A percentile compares a stretch with the other conserved stretches of the same genome.
Conservation (phyloP, 2,797 vertebrate species). For the Limosa lapponica region DNA sequence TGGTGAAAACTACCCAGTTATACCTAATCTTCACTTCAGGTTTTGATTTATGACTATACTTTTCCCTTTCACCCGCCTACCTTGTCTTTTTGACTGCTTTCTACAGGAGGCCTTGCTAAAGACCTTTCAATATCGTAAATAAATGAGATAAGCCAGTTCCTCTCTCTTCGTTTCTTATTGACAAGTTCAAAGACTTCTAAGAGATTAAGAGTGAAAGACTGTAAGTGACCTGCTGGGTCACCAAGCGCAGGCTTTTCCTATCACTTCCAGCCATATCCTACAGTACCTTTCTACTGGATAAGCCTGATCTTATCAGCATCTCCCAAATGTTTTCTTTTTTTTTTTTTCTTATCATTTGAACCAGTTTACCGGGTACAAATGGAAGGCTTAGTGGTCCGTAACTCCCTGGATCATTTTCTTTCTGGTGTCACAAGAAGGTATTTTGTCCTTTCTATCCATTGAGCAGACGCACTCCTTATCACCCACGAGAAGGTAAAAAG, state of each 20-base stretch:
- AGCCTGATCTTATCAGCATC: constrained; percentile 56
- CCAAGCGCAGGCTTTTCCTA: constrained; percentile 29
- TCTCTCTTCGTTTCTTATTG: constrained; percentile 25
- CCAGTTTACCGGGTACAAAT: constrained; percentile 51
- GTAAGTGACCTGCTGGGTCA: constrained; percentile 62
- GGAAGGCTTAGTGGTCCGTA: constrained; percentile 27
- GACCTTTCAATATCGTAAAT: constrained; percentile 35
- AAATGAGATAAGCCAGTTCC: constrained; percentile 53
- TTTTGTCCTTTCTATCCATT: background rate
- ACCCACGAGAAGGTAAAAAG: background rate
- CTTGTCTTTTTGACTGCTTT: constrained; percentile 19
- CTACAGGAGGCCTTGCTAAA: background rate
- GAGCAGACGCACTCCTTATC: background rate
- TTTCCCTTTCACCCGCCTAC: background rate
- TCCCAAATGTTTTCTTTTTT: constrained; percentile 42
- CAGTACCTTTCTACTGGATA: constrained; percentile 56
- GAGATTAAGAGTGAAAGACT: constrained; percentile 56
- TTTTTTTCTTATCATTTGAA: constrained; percentile 41
- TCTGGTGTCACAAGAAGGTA: background rate
- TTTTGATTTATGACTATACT: background rate
- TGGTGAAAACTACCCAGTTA: background rate
- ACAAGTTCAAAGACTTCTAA: constrained; percentile 59
- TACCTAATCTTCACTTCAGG: background rate
- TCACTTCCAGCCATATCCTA: constrained; percentile 57
- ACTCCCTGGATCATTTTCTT: constrained; percentile 23